Evolutionary conservation across 2,888 invertebrate genomes (phyloP).

Genomic region (Buathra laborator): DNA sequence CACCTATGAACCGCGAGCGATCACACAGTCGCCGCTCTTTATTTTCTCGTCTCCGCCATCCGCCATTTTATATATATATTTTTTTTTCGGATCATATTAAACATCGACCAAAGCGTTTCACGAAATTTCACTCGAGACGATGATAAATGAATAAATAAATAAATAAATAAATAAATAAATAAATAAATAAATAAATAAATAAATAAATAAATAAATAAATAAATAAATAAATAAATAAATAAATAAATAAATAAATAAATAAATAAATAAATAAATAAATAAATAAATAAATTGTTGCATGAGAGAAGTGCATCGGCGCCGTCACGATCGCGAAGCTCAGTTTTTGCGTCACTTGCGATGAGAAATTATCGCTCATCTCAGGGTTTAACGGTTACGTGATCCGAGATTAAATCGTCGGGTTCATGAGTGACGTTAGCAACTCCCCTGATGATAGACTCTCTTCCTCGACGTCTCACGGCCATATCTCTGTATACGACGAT

Average conservation of each 20-base stretch:
- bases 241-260: background rate
- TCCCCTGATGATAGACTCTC: conserved; percentile 53
- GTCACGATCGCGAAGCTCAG: conserved; percentile 23
- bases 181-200: background rate
- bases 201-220: background rate
- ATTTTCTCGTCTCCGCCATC: conserved; percentile 57
- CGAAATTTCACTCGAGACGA: background rate
- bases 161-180: background rate
- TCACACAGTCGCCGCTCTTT: conserved; percentile 54
- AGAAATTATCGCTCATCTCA: conserved; percentile 56
- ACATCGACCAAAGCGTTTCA: background rate
- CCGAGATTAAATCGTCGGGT: conserved; percentile 56
- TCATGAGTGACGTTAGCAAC: conserved; percentile 55
- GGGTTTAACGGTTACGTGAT: conserved; percentile 61
- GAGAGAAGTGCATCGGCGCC: conserved; percentile 31
- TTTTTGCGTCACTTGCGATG: conserved; percentile 38
- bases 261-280: background rate
- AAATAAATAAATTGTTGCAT: conserved; percentile 18
- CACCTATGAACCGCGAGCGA: conserved; percentile 61
- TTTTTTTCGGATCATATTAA: conserved; percentile 62
- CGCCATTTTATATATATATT: conserved; percentile 59
- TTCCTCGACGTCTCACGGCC: background rate
- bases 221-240: background rate
- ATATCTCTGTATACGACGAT: conserved; percentile 16
- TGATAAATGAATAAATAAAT: background rate